Base-by-base conservation (phyloP, 37 sponge, comb jelly and placozoan species). In the Beroe ovata region DNA sequence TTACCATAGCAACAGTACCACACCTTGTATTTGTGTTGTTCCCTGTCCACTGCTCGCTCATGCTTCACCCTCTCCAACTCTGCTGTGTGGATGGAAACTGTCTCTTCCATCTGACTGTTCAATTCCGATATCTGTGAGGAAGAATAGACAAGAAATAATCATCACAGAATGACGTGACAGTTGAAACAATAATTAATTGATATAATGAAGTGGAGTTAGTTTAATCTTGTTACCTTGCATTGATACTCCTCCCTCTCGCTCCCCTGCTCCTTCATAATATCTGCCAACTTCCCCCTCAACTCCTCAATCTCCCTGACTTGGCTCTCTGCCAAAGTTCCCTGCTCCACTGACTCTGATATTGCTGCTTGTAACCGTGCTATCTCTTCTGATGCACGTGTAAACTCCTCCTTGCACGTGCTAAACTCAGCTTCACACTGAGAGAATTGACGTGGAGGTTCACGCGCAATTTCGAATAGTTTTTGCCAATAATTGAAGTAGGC, bases 11-110 rank as follows among this genome's bases (percentile, higher is more conserved):
- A n/a, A n/a, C n/a, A n/a, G n/a, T n/a, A n/a, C n/a, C n/a, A 6
- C 23, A 77, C 84, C 84, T 77, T 77, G 84, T 39, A 22, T 42
- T 42, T 77, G 22, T 77, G 41, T 41, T 77, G 84, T 29, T 77
- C 84, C 84, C 20, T 40, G 25, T 77, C 69, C 33, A 66, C 36
- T 34, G 69, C 36, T 8, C 69, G 69, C 36, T 66, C 69, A 37
- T 32, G 69, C 16, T 66, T 30, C 14, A 66, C 34, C 69, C 34
- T 26, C 35, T 66, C 32, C 16, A 66, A 25, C 18, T 66, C 36
- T 16, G 14, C 36, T 34, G 69, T 47, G 54, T 47, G 54, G 54
- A 11, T 11, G 11, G 11, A 47, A 11, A 11, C 54, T 16, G 54
- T 47, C 11, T 47, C 54, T 47, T 47, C 54, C 6, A 47, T 47